A percentile compares a stretch with the other conserved stretches of the same genome.
Evolutionary conservation across 2,888 invertebrate species (phyloP).

Genomic region (Harmothoe impar): DNA sequence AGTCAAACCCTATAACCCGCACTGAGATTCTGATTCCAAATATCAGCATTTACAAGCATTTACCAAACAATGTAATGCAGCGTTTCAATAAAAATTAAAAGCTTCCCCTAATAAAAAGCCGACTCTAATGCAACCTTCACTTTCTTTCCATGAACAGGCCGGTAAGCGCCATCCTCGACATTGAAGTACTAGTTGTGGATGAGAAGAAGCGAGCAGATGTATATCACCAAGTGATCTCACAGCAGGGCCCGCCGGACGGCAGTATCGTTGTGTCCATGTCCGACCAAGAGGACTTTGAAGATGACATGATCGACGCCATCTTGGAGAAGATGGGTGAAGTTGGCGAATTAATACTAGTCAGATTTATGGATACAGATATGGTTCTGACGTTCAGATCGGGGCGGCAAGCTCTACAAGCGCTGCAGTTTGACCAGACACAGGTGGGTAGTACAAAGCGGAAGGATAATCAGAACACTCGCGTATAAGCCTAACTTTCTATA

Average conservation of each 20-base stretch:
- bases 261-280: slow-evolving; percentile 91
- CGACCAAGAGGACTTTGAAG: slow-evolving; percentile 87
- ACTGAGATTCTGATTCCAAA: too few relatives aligned
- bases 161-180: slow-evolving; percentile 94
- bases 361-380: slow-evolving; percentile 94
- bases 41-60: too few relatives aligned
- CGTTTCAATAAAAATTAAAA: too few relatives aligned
- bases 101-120: too few relatives aligned
- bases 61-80: too few relatives aligned
- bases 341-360: slow-evolving; percentile 94
- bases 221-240: slow-evolving; percentile 85
- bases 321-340: slow-evolving; percentile 90
- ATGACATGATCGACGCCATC: slow-evolving; percentile 91
- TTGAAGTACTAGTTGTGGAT: slow-evolving; percentile 93
- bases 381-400: slow-evolving; percentile 97
- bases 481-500: too few relatives aligned
- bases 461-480: too few relatives aligned
- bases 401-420: slow-evolving; percentile 89
- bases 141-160: slow-evolving; percentile 86
- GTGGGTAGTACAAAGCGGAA: too few relatives aligned
- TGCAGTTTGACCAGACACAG: slow-evolving; percentile 82
- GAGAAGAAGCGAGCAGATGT: slow-evolving; percentile 90
- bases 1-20: too few relatives aligned
- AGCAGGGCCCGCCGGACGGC: slow-evolving; percentile 95
- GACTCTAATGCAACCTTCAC: too few relatives aligned